Conservation (phyloP, 2,888 invertebrate genomes). For the Congeria kusceri region DNA sequence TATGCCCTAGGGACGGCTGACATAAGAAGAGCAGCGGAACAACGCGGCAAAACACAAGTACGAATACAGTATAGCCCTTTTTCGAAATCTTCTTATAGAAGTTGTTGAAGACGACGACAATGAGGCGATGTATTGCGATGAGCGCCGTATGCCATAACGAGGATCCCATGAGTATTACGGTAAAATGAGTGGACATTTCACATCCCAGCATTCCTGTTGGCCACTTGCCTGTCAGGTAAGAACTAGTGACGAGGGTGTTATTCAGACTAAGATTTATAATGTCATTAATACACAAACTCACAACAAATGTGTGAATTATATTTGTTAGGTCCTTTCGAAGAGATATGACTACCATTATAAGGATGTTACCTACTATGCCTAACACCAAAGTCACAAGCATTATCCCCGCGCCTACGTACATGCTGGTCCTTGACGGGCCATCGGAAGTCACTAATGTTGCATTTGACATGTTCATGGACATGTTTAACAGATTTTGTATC, state of each 20-base stretch:
- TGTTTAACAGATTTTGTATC: constrained; percentile 12
- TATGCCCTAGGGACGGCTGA: constrained; percentile 80
- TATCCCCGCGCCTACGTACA: constrained; percentile 77
- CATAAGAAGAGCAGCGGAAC: constrained; percentile 81
- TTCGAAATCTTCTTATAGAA: constrained; percentile 83
- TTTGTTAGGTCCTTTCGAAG: constrained; percentile 75
- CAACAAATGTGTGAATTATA: constrained; percentile 83
- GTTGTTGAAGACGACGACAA: constrained; percentile 82
- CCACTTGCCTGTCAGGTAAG: constrained; percentile 81
- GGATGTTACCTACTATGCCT: constrained; percentile 79
- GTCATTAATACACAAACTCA: constrained; percentile 83
- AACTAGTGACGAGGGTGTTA: constrained; percentile 80
- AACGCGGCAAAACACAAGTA: constrained; percentile 81
- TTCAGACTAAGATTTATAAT: constrained; percentile 81
- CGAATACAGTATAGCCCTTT: constrained; percentile 80
- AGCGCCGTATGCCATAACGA: constrained; percentile 84
- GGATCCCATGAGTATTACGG: constrained; percentile 82
- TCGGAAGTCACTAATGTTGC: neutral
- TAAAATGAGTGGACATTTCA: constrained; percentile 82
- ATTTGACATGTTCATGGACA: constrained; percentile 38
- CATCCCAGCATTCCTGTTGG: constrained; percentile 80
- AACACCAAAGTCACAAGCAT: constrained; percentile 79
- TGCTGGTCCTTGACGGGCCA: constrained; percentile 74
- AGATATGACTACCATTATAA: constrained; percentile 78
- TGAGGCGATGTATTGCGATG: constrained; percentile 83